Conservation (phyloP, 2,888 invertebrate genomes). For the Scrobipalpa costella region DNA sequence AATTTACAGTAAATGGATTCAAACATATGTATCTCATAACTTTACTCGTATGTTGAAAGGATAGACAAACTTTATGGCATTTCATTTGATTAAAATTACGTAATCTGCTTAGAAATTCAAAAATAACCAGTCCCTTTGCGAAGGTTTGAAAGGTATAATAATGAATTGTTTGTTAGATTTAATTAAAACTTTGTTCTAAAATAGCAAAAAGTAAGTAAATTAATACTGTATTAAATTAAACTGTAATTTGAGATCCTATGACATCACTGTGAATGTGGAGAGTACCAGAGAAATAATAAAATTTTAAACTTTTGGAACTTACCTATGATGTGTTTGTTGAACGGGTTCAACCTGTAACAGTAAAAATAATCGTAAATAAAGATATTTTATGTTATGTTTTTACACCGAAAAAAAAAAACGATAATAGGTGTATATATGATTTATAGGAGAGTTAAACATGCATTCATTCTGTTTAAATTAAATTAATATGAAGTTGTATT, state of each 20-base stretch:
- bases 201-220: neutral
- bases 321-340: neutral
- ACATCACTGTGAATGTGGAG: no score
- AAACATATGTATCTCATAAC: no score
- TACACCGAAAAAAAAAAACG: neutral
- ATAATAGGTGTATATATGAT: no score
- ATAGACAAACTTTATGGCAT: neutral
- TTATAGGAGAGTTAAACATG: neutral
- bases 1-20: neutral
- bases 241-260: no score
- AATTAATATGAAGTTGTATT: no score
- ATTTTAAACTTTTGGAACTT: neutral
- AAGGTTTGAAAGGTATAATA: neutral
- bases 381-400: neutral
- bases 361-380: no score
- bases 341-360: constrained; percentile 3
- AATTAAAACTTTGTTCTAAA: neutral
- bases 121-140: neutral
- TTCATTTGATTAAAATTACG: neutral
- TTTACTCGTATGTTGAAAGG: neutral
- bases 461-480: no score
- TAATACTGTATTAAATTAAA: no score
- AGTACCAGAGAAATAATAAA: no score
- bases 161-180: neutral
- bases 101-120: neutral